Evolutionary conservation across 2,888 invertebrate genomes (phyloP).

Genomic region (Macrosoma leucophasiata): DNA sequence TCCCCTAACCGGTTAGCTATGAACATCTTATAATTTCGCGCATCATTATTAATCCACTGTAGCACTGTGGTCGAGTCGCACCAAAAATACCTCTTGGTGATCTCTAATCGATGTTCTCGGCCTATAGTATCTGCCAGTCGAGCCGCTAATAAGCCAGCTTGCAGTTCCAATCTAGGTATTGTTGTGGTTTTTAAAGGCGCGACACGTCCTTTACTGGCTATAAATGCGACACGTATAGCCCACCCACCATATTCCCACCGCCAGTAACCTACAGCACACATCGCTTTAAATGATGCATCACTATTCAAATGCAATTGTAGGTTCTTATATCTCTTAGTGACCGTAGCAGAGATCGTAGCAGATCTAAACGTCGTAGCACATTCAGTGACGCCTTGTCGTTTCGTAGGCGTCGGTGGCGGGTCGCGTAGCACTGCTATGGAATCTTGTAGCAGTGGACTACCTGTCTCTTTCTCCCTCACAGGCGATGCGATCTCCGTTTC

Average conservation of each 20-base stretch:
- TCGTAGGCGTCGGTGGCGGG: too few relatives aligned
- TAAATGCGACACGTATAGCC: constrained; percentile 5
- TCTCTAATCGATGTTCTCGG: constrained; percentile 10
- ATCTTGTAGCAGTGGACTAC: too few relatives aligned
- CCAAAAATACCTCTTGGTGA: constrained; percentile 6
- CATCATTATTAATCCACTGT: constrained; percentile 12
- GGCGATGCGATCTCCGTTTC: too few relatives aligned
- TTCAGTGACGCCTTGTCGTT: too few relatives aligned
- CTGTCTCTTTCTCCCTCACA: too few relatives aligned
- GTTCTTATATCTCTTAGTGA: background rate
- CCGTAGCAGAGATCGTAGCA: too few relatives aligned
- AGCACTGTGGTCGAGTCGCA: constrained; percentile 15
- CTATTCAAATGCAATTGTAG: constrained; percentile 4
- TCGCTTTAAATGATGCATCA: constrained; percentile 2
- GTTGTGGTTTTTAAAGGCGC: constrained; percentile 9
- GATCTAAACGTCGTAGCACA: too few relatives aligned
- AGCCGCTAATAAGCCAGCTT: constrained; percentile 17
- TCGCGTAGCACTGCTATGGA: too few relatives aligned
- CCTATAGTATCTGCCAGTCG: constrained; percentile 11
- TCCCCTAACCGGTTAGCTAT: constrained; percentile 14
- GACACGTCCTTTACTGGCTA: constrained; percentile 13
- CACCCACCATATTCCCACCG: constrained; percentile 10
- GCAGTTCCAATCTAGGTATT: constrained; percentile 12
- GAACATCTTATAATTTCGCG: constrained; percentile 14
- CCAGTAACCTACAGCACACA: constrained; percentile 9